These are phyloP conservation scores for Ypsolopha sequella DNA, from an alignment of 2,888 invertebrate species.

Conservation along the genomic window DNA sequence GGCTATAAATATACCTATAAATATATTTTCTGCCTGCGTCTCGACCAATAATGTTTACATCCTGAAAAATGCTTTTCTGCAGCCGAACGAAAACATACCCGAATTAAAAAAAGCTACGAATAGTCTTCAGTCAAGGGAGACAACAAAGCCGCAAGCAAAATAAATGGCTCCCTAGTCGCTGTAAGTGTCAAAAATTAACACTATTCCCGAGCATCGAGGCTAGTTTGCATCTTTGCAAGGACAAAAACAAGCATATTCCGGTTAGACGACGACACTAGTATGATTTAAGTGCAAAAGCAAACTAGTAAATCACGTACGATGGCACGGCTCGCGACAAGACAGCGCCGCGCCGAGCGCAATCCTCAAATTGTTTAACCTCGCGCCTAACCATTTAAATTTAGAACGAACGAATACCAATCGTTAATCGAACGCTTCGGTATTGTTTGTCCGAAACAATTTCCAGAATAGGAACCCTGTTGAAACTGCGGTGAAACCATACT, in stretches of 20 bases:
- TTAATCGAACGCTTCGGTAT: constrained; percentile 55
- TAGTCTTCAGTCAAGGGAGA: no score
- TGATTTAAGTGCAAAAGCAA: constrained; percentile 53
- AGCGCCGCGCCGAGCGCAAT: constrained; percentile 43
- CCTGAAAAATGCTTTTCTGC: no score
- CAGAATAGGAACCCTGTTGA: background rate
- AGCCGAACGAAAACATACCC: no score
- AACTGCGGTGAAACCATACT: background rate
- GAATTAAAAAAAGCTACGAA: no score
- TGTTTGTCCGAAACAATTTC: constrained; percentile 39
- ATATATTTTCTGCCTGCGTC: no score
- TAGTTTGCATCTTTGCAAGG: constrained; percentile 33
- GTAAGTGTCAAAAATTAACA: background rate
- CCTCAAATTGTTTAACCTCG: constrained; percentile 64
- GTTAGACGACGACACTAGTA: constrained; percentile 45
- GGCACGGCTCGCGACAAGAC: constrained; percentile 49
- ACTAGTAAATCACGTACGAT: constrained; percentile 60
- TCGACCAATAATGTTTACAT: no score
- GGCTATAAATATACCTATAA: no score
- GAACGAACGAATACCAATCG: constrained; percentile 61
- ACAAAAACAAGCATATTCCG: constrained; percentile 45
- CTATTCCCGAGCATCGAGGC: constrained; percentile 19
- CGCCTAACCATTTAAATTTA: constrained; percentile 67
- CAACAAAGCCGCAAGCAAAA: background rate
- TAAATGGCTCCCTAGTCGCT: background rate